phyloP scores from a whole-genome alignment of 2,888 invertebrate species.

The Gastrophysa polygoni region DNA sequence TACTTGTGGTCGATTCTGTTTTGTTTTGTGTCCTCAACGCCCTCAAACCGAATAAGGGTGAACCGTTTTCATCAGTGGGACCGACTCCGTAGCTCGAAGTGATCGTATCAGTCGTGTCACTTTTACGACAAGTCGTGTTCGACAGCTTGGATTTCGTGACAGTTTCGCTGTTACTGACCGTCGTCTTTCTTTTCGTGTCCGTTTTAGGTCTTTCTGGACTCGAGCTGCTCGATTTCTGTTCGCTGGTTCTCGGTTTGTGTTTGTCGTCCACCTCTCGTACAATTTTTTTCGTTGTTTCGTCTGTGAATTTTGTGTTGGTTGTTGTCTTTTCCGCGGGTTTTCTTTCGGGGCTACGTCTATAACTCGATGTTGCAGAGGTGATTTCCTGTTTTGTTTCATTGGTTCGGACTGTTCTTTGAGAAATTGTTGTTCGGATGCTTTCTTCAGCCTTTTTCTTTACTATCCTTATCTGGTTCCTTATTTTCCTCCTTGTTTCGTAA shows the following conservation, averaged over 20 bases:
- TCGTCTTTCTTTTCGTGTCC: conserved; percentile 1
- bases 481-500: conserved; percentile 78
- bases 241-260: conserved; percentile 44
- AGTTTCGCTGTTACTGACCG: conserved; percentile 18
- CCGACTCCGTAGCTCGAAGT: conserved; percentile 85
- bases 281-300: conserved; percentile 8
- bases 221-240: not conserved
- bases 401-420: conserved; percentile 20
- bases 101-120: conserved; percentile 68
- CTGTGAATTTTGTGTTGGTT: conserved; percentile 8
- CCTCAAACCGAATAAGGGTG: conserved; percentile 78
- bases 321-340: not conserved
- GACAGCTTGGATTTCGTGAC: not conserved
- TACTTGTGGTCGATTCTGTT: conserved; percentile 68
- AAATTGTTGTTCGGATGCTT: conserved; percentile 45
- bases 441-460: conserved; percentile 67
- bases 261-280: conserved; percentile 17
- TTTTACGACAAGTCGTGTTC: too few species aligned
- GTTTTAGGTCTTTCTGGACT: not conserved
- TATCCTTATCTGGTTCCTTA: conserved; percentile 76
- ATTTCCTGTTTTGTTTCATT: conserved; percentile 11
- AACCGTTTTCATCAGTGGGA: conserved; percentile 80
- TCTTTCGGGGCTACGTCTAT: conserved; percentile 38
- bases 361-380: conserved; percentile 20
- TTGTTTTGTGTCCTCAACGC: conserved; percentile 69